Percentiles rank a stretch among this genome's conserved stretches.
phyloP scores from a whole-genome alignment of 2,113 vertebrate genomes.

The Myiozetetes cayanensis region DNA sequence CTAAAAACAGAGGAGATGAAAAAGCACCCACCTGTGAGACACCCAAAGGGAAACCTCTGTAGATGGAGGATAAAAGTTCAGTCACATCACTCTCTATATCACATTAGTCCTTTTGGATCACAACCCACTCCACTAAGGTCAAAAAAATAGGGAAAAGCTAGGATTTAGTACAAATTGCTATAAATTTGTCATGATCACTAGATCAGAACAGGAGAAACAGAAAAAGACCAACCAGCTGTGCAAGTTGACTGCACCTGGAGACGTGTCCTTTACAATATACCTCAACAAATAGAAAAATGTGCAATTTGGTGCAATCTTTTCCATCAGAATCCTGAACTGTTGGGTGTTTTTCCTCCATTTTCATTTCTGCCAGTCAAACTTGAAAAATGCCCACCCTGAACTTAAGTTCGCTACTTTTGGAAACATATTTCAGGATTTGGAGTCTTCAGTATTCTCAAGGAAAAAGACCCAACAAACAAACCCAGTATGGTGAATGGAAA shows the following conservation, averaged over 20 bases:
- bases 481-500: not conserved
- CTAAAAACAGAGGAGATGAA: not conserved
- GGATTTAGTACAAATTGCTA: not conserved
- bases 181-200: not conserved
- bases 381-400: not conserved
- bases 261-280: not conserved
- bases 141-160: not conserved
- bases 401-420: not conserved
- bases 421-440: not conserved
- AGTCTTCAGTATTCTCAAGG: not conserved
- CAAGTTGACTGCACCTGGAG: not conserved
- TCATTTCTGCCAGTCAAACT: not conserved
- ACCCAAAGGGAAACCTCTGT: not conserved
- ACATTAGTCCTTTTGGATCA: not conserved
- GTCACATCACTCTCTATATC: not conserved
- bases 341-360: not conserved
- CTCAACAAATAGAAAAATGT: not conserved
- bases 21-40: not conserved
- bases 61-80: not conserved
- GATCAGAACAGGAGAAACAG: not conserved
- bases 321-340: not conserved
- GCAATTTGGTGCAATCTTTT: not conserved
- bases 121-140: not conserved
- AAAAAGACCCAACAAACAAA: not conserved
- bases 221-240: not conserved